Evolutionary conservation across 2,797 vertebrate species (phyloP).

Genomic region (Falco biarmicus): DNA sequence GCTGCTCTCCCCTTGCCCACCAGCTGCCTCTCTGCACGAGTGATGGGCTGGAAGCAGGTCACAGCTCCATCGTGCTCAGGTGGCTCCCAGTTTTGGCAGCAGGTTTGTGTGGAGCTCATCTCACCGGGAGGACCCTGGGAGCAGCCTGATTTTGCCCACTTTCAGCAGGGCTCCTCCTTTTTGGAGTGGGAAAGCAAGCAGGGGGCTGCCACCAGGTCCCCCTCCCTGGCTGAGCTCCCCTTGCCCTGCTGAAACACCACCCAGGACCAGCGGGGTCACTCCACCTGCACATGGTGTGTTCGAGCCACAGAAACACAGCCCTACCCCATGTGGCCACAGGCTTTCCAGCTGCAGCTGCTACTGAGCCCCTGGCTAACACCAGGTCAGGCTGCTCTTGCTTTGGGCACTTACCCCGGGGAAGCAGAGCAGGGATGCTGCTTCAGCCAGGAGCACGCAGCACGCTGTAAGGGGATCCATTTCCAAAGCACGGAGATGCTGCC

Average conservation of each 20-base stretch:
- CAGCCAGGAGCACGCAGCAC: rapidly evolving
- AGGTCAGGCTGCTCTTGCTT: rapidly evolving
- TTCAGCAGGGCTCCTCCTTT: not conserved
- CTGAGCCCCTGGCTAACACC: not conserved
- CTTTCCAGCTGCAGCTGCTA: rapidly evolving
- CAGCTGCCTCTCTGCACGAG: not conserved
- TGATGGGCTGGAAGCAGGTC: rapidly evolving
- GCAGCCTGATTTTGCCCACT: not conserved
- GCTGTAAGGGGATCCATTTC: not conserved
- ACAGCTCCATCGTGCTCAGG: rapidly evolving
- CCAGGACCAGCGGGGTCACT: not conserved
- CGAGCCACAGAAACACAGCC: not conserved
- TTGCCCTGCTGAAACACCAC: not conserved
- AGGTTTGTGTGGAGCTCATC: not conserved
- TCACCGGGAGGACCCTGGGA: not conserved
- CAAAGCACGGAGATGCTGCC: not conserved
- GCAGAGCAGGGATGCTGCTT: not conserved
- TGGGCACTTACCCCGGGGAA: not conserved
- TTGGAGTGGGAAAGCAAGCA: not conserved
- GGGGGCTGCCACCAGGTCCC: not conserved
- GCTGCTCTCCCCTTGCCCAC: not conserved
- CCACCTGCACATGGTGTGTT: rapidly evolving
- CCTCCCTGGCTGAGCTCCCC: not conserved
- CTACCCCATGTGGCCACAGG: rapidly evolving
- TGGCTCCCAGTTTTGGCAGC: not conserved